phyloP scores from a whole-genome alignment of 2,797 vertebrate genomes.

The Cephalopachus bancanus region DNA sequence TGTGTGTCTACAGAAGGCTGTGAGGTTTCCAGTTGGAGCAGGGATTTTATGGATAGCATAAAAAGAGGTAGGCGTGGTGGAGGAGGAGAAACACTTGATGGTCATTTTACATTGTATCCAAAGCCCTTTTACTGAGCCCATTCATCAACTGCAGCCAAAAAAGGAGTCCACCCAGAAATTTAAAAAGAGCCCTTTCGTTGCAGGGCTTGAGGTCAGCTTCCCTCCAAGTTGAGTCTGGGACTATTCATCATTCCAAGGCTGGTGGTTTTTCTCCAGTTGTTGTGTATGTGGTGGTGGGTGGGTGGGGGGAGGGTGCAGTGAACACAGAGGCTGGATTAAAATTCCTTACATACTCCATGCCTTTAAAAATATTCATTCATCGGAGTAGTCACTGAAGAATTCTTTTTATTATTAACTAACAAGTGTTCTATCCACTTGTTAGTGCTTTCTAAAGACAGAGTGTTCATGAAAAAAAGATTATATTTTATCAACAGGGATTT shows the following conservation, averaged over 20 bases:
- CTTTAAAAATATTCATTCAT: constrained; percentile 73
- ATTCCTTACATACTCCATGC: constrained; percentile 81
- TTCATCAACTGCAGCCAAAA: neutral
- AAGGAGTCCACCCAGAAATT: constrained; percentile 9
- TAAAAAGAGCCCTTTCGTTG: constrained; percentile 11
- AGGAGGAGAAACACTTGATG: neutral
- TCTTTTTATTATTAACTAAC: constrained; percentile 79
- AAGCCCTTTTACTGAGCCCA: constrained; percentile 33
- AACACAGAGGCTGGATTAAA: constrained; percentile 75
- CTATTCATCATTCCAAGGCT: constrained; percentile 72
- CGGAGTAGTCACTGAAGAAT: constrained; percentile 70
- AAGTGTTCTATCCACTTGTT: constrained; percentile 30
- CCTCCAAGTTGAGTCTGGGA: constrained; percentile 41
- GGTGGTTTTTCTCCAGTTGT: constrained; percentile 70
- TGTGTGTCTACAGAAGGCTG: neutral
- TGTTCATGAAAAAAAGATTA: constrained; percentile 11
- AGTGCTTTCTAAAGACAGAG: constrained; percentile 26
- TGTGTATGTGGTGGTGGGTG: no score
- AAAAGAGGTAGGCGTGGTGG: neutral
- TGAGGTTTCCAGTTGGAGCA: neutral
- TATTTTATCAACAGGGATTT: constrained; percentile 54
- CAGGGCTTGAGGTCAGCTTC: neutral
- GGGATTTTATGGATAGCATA: constrained; percentile 6
- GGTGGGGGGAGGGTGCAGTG: neutral
- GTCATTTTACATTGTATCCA: constrained; percentile 3